A percentile compares a stretch with the other conserved stretches of the same genome.
phyloP scores from a whole-genome alignment of 23 tunicate genomes.

The Oikopleura albicans region DNA sequence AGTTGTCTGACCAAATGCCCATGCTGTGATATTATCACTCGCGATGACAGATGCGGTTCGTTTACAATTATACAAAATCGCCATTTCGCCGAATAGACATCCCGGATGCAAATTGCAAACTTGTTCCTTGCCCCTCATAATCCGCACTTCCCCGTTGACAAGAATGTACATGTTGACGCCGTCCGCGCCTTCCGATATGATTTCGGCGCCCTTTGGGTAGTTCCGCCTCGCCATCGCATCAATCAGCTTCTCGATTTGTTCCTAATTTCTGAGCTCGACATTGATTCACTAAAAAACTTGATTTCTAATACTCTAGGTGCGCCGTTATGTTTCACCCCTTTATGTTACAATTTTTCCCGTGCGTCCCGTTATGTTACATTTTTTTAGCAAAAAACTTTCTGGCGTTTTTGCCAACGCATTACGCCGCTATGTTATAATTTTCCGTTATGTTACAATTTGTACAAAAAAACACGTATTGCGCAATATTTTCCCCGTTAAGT shows the following conservation, averaged over 20 bases:
- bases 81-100: slow-evolving; percentile 71
- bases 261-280: no score
- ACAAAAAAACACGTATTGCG: no score
- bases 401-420: no score
- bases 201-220: slow-evolving; percentile 30
- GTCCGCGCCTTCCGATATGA: slow-evolving; percentile 48
- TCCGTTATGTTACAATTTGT: no score
- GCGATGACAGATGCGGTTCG: slow-evolving; percentile 24
- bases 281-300: no score
- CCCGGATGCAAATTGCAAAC: slow-evolving; percentile 23
- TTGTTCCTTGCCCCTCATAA: not conserved
- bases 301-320: no score
- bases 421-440: no score
- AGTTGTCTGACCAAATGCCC: slow-evolving; percentile 25
- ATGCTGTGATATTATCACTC: not conserved
- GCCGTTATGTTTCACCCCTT: no score
- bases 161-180: slow-evolving; percentile 60
- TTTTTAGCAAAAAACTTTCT: no score
- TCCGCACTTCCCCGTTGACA: slow-evolving; percentile 38
- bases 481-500: no score
- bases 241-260: slow-evolving; percentile 52
- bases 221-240: slow-evolving; percentile 39
- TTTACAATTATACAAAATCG: slow-evolving; percentile 72
- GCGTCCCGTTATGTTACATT: no score
- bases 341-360: no score